Evolutionary conservation across 2,797 vertebrate genomes (phyloP).

Genomic region (Pangasius djambal): DNA sequence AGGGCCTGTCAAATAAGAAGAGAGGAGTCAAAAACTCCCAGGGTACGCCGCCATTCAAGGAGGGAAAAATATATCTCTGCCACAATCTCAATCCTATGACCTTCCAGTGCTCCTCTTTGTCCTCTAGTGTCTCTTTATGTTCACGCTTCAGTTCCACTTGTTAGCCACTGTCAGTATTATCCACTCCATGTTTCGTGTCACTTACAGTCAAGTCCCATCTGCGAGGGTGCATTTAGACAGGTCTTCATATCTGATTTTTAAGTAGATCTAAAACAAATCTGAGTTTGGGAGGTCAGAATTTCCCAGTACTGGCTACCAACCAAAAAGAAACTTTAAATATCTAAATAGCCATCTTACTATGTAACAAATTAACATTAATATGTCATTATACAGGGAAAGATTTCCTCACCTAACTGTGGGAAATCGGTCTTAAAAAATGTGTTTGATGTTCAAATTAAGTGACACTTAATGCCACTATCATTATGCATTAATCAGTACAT

Average conservation of each 20-base stretch:
- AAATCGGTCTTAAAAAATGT: neutral
- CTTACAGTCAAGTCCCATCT: conserved; percentile 25
- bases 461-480: conserved; percentile 7
- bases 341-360: neutral
- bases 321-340: neutral
- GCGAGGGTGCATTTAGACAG: neutral
- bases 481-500: conserved; percentile 13
- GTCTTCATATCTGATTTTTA: conserved; percentile 1
- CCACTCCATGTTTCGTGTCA: conserved; percentile 21
- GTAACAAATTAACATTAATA: neutral
- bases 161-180: conserved; percentile 48
- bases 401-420: neutral
- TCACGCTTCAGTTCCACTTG: conserved; percentile 53
- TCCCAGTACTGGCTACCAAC: neutral
- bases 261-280: neutral
- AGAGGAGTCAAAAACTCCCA: conserved; percentile 60
- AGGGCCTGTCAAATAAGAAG: conserved; percentile 58
- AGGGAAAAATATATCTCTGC: conserved; percentile 49
- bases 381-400: neutral
- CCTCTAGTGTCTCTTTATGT: conserved; percentile 42
- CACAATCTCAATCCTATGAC: conserved; percentile 58
- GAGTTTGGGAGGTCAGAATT: neutral
- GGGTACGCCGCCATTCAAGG: conserved; percentile 45
- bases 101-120: conserved; percentile 53
- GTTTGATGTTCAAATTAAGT: conserved; percentile 10